Percentiles rank a stretch among this genome's conserved stretches.
Evolutionary conservation across 1,140 invertebrate genomes (phyloP).

Genomic region (Coelopa frigida): DNA sequence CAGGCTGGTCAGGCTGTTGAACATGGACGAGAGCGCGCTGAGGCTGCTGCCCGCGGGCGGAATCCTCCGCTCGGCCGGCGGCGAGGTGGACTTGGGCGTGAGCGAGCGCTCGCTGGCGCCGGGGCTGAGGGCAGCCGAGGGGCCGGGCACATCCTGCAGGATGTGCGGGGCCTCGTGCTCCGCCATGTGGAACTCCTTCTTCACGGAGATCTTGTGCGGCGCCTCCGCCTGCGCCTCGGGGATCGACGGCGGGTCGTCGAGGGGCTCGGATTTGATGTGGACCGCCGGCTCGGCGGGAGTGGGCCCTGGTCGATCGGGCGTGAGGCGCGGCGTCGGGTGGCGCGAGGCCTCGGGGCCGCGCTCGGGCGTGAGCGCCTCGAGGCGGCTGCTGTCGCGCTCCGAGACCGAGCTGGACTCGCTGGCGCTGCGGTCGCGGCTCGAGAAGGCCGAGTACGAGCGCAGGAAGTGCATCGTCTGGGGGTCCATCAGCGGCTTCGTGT

Average conservation of each 20-base stretch:
- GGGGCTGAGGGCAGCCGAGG: constrained; percentile 26
- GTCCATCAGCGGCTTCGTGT: constrained; percentile 83
- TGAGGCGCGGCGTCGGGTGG: constrained; percentile 60
- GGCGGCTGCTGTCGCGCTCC: constrained; percentile 64
- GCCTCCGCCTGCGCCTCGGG: constrained; percentile 5
- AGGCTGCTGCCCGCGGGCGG: constrained; percentile 51
- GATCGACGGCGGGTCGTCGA: constrained; percentile 4
- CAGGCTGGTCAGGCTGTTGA: constrained; percentile 67
- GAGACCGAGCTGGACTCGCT: constrained; percentile 81
- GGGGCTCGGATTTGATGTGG: constrained; percentile 27
- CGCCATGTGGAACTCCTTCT: constrained; percentile 40
- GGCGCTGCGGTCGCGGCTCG: constrained; percentile 67
- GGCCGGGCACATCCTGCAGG: constrained; percentile 1
- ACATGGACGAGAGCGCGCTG: constrained; percentile 83
- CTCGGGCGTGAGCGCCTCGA: constrained; percentile 65
- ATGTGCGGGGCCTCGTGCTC: constrained; percentile 45
- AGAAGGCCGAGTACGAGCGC: constrained; percentile 59
- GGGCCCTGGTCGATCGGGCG: constrained; percentile 55
- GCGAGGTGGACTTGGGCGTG: constrained; percentile 55
- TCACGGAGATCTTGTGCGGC: constrained; percentile 28
- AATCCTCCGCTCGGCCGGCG: neutral
- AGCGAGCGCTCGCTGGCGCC: constrained; percentile 64
- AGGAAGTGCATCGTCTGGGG: constrained; percentile 76
- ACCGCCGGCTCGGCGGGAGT: constrained; percentile 9
- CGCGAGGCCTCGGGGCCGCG: constrained; percentile 54